phyloP scores from a whole-genome alignment of 2,113 vertebrate genomes.

The Alouatta palliata region DNA sequence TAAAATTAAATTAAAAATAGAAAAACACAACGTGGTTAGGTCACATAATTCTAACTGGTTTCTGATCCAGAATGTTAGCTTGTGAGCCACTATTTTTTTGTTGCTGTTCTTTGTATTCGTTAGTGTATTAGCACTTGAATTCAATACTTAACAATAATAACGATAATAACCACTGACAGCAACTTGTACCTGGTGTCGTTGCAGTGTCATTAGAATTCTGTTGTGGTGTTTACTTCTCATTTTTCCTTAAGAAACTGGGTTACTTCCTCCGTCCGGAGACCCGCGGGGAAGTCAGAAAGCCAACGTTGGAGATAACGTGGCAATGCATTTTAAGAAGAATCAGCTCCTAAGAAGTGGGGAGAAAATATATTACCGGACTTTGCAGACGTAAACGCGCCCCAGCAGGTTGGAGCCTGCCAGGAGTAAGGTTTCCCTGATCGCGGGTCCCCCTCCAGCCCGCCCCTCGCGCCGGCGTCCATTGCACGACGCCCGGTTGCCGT shows the following conservation, averaged over 20 bases:
- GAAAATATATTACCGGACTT: conserved; percentile 43
- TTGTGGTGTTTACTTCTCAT: not conserved
- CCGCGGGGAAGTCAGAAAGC: conserved; percentile 46
- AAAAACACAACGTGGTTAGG: not conserved
- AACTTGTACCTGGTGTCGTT: not conserved
- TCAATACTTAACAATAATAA: not conserved
- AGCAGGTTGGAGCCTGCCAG: conserved; percentile 9
- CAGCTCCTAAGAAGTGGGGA: conserved; percentile 26
- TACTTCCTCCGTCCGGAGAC: conserved; percentile 19
- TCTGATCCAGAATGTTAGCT: not conserved
- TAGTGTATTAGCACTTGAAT: not conserved
- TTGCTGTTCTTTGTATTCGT: not conserved
- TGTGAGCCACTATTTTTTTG: not conserved
- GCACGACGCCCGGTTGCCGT: not conserved
- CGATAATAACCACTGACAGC: not conserved
- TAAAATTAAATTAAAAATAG: too few species aligned
- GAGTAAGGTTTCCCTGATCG: not conserved
- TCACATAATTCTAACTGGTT: not conserved
- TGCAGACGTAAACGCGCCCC: conserved; percentile 55
- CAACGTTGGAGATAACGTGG: conserved; percentile 44
- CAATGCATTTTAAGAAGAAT: conserved; percentile 62
- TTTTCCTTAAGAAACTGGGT: conserved; percentile 48
- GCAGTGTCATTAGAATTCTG: conserved; percentile 41
- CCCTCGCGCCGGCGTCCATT: not conserved
- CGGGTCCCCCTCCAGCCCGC: not conserved